A percentile compares a stretch with the other conserved stretches of the same genome.
phyloP scores from a whole-genome alignment of 1,140 invertebrate species.

The Stegodyphus mimosarum region DNA sequence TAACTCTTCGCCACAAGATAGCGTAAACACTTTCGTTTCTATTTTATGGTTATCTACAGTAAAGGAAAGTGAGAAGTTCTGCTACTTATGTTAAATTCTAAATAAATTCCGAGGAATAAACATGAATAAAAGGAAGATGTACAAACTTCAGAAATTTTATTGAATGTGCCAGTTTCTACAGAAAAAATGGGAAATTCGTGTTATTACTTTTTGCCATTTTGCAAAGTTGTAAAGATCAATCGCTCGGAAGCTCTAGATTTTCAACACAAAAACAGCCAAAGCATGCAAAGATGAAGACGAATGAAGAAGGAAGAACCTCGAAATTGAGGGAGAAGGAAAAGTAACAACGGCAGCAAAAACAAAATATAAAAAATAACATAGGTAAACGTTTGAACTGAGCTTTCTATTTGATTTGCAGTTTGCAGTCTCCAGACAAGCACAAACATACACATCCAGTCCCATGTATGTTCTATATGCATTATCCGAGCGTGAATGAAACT shows the following conservation, averaged over 20 bases:
- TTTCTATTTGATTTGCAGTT: conserved; percentile 35
- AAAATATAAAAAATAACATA: background rate
- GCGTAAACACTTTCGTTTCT: no score
- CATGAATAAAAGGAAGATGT: no score
- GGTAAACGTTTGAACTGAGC: conserved; percentile 34
- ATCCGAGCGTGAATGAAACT: conserved; percentile 16
- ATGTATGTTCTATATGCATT: background rate
- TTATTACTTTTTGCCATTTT: background rate
- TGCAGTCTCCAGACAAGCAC: conserved; percentile 22
- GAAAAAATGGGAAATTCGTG: background rate
- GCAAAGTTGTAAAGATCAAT: background rate
- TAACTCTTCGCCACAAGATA: no score
- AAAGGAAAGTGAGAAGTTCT: no score
- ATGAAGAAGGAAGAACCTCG: conserved; percentile 1
- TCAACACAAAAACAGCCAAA: background rate
- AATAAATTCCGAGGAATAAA: no score
- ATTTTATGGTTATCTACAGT: no score
- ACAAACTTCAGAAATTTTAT: no score
- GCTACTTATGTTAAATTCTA: no score
- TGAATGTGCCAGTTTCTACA: background rate
- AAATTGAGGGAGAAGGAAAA: background rate
- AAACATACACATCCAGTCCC: background rate
- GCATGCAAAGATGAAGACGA: conserved; percentile 17
- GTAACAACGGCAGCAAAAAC: background rate
- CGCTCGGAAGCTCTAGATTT: conserved; percentile 26